A percentile compares a stretch with the other conserved stretches of the same genome.
phyloP scores from a whole-genome alignment of 2,797 vertebrate species.

The Natrix natrix region DNA sequence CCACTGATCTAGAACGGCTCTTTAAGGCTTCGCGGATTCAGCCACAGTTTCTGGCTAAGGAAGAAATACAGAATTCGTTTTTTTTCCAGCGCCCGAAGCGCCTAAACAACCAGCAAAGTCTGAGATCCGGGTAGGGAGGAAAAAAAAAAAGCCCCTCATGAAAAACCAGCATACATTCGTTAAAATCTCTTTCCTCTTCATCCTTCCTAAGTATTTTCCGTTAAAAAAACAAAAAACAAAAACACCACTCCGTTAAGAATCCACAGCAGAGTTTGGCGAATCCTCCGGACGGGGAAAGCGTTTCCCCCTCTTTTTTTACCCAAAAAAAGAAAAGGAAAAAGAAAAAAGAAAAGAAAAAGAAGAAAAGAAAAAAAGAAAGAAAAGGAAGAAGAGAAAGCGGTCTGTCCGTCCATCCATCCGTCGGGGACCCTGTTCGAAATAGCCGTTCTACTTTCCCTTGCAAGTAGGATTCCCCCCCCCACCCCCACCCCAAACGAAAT shows the following conservation, averaged over 20 bases:
- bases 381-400: too few species aligned
- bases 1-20: neutral
- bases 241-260: neutral
- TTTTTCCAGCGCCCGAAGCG: neutral
- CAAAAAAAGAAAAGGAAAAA: too few species aligned
- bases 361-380: too few species aligned
- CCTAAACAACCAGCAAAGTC: neutral
- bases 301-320: neutral
- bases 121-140: too few species aligned
- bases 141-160: too few species aligned
- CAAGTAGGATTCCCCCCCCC: too few species aligned
- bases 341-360: fast-evolving
- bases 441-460: neutral
- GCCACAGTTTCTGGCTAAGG: neutral
- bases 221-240: too few species aligned
- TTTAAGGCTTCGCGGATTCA: neutral
- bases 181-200: neutral
- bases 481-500: neutral
- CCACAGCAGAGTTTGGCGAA: neutral
- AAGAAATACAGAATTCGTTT: neutral
- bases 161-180: neutral
- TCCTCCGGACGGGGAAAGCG: neutral
- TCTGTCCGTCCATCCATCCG: neutral
- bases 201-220: neutral
- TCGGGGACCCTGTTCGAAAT: neutral